phyloP scores from a whole-genome alignment of 2,797 vertebrate species.

The Arctocebus calabarensis region DNA sequence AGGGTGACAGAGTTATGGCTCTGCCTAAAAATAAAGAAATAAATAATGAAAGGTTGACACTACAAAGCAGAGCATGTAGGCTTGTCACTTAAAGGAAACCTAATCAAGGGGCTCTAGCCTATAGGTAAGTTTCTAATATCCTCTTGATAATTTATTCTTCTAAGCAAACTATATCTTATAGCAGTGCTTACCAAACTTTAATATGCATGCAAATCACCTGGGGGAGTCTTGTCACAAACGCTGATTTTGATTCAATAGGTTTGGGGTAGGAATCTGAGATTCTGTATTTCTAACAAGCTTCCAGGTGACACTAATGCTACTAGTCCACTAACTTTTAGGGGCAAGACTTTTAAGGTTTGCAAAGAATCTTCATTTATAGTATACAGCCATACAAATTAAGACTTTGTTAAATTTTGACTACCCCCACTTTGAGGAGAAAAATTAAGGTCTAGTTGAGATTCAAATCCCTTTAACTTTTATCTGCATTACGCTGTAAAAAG shows the following conservation, averaged over 20 bases:
- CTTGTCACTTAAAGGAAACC: background rate
- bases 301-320: background rate
- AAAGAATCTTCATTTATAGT: constrained; percentile 1
- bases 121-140: background rate
- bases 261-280: background rate
- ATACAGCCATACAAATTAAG: constrained; percentile 7
- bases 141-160: background rate
- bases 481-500: background rate
- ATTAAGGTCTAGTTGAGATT: constrained; percentile 10
- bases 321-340: background rate
- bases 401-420: constrained; percentile 17
- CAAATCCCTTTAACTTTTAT: background rate
- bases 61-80: background rate
- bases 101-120: background rate
- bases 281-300: background rate
- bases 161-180: constrained; percentile 10
- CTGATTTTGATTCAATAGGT: background rate
- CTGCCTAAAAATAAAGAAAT: too few species aligned
- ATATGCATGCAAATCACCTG: background rate
- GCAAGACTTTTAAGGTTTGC: constrained; percentile 14
- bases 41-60: background rate
- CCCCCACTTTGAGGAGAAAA: constrained; percentile 27
- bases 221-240: background rate
- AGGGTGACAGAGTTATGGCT: too few species aligned
- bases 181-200: background rate